Evolutionary conservation across 2,888 invertebrate species (phyloP).

Genomic region (Eristalinus sepulchralis): DNA sequence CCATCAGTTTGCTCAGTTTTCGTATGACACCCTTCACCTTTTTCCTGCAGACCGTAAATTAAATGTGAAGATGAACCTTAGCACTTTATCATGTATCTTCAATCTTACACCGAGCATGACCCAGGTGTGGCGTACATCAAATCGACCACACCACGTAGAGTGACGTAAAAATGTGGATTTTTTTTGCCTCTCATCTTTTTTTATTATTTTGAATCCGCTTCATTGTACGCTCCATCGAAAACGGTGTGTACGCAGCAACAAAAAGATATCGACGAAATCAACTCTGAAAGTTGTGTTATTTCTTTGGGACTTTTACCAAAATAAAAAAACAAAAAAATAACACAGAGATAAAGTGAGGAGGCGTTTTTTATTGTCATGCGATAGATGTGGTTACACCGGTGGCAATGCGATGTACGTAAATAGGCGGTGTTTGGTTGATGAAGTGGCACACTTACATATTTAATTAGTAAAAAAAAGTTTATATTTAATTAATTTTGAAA

Average conservation of each 20-base stretch:
- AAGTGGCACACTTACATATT: conserved; percentile 56
- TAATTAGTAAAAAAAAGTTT: conserved; percentile 36
- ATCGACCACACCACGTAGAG: conserved; percentile 1
- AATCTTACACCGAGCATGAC: conserved; percentile 37
- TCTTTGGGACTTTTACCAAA: conserved; percentile 7
- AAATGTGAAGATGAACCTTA: conserved; percentile 36
- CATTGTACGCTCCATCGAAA: conserved; percentile 15
- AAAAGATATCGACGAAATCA: conserved; percentile 28
- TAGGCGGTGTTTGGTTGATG: conserved; percentile 3
- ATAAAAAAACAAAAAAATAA: conserved; percentile 1
- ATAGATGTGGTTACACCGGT: conserved; percentile 34
- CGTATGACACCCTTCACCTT: not conserved
- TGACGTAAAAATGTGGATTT: not conserved
- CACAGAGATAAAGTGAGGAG: conserved; percentile 33
- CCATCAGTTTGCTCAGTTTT: not conserved
- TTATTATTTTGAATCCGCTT: not conserved
- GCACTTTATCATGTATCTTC: conserved; percentile 25
- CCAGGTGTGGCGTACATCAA: conserved; percentile 65
- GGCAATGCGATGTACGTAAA: not conserved
- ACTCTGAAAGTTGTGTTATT: conserved; percentile 37
- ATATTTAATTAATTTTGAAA: not conserved
- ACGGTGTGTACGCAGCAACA: conserved; percentile 18
- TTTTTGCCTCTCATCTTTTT: not conserved
- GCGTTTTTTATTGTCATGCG: conserved; percentile 41
- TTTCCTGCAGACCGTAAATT: not conserved